Base-by-base conservation (phyloP, 2,113 vertebrate genomes). In the Hoplias malabaricus region DNA sequence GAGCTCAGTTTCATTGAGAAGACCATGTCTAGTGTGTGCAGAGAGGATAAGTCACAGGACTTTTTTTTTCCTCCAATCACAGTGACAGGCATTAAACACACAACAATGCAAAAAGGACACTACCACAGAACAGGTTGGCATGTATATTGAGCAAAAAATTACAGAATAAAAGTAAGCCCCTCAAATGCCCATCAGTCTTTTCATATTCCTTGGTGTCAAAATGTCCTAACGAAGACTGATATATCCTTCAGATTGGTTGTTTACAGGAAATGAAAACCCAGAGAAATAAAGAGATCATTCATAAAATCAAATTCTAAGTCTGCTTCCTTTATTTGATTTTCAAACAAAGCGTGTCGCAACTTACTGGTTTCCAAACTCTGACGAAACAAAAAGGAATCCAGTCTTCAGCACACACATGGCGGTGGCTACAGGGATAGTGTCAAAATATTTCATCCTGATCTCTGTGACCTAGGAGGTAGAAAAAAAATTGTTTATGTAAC, bases 341-440 rank as follows among this genome's bases (percentile, higher is more conserved):
- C 8, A 23, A 8, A 29, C 53, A 57, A 56, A 10, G 42, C 16
- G 9, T 23, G 40, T 27, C 31, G 31, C 1, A 73, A 96, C 97
- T 96, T 89, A 99, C 97, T 99, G 98, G 85, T 99, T 99, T 88
- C 97, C 98, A 92, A 99, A 99, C 82, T 99, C 98, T 40, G 98
- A 97, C 6, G 97, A 83, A 81, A 99, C 97, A 82, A 99, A 99
- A 66, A 99, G 93, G 86, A 99, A 99, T 4, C 98, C 98, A 0
- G 98, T 99, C 88, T 99, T 99, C 89, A 99, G 89, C 54, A 99
- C 98, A 5, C 97, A 98, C 98, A 99, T 99, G 62, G 97, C 96
- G 73, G 96, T 90, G 34, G 98, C 96, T 0, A 98, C 97, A 1
- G 98, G 97, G 61, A 99, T 98, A 0, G 96, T 99, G 86, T 99